Evolutionary conservation across 2,888 invertebrate species (phyloP).

Genomic region (Heliconius charithonia): DNA sequence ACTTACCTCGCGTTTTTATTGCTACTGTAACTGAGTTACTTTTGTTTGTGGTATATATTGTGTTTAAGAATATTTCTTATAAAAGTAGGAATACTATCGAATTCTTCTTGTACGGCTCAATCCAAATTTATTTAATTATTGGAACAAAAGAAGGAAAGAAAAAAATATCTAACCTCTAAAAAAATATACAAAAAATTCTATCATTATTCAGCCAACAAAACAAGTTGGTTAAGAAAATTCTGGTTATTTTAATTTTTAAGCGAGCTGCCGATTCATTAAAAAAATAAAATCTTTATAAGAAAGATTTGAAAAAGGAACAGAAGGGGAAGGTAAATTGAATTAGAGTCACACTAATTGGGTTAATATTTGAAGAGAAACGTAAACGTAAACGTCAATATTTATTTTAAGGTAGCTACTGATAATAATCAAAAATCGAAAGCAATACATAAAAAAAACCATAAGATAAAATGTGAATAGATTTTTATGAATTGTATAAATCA

Average conservation of each 20-base stretch:
- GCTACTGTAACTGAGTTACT: constrained; percentile 36
- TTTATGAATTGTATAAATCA: background rate
- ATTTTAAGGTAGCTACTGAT: constrained; percentile 2
- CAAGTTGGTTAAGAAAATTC: background rate
- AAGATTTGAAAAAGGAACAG: constrained; percentile 8
- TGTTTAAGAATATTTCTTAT: background rate
- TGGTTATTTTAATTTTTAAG: constrained; percentile 2
- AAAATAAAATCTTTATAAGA: background rate
- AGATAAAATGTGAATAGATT: background rate
- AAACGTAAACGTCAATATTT: constrained; percentile 23
- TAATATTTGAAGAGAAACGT: constrained; percentile 41
- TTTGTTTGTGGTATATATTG: constrained; percentile 25
- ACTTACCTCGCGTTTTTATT: constrained; percentile 43
- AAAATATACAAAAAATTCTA: background rate
- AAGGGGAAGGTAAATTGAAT: constrained; percentile 35
- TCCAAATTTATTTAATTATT: too few relatives aligned
- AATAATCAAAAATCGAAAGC: background rate
- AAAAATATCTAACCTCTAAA: too few relatives aligned
- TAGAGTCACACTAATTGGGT: constrained; percentile 44
- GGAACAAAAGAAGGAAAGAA: too few relatives aligned
- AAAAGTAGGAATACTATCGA: too few relatives aligned
- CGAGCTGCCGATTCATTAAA: background rate
- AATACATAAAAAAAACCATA: background rate
- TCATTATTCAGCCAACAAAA: background rate
- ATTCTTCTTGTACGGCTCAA: too few relatives aligned